Percentiles rank a stretch among this genome's conserved stretches.
Evolutionary conservation across 2,113 vertebrate genomes (phyloP).

Genomic region (Procavia capensis): DNA sequence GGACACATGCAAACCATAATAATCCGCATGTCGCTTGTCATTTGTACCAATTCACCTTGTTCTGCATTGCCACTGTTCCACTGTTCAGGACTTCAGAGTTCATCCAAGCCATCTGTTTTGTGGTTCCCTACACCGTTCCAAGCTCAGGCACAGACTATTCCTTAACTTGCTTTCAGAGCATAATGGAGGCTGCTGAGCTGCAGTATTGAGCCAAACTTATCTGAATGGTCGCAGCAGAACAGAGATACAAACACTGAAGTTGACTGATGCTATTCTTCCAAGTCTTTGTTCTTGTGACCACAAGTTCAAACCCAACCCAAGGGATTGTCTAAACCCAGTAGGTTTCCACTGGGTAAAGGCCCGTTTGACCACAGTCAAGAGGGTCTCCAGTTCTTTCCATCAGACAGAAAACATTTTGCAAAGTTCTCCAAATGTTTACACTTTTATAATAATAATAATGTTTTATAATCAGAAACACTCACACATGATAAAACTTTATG

Average conservation of each 20-base stretch:
- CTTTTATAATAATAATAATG: neutral
- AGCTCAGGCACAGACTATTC: neutral
- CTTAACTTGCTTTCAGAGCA: neutral
- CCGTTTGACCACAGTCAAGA: neutral
- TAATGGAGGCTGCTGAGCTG: neutral
- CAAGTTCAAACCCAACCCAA: neutral
- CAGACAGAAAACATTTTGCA: neutral
- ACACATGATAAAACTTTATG: neutral
- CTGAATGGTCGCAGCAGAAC: neutral
- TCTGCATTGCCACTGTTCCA: neutral
- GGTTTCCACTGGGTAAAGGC: neutral
- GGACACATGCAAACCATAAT: too few relatives aligned
- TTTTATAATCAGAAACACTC: conserved; percentile 15
- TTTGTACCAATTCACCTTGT: neutral
- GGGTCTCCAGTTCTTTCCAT: neutral
- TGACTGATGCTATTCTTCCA: neutral
- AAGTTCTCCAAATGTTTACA: neutral
- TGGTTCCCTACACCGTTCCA: neutral
- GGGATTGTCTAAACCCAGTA: neutral
- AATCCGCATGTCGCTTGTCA: neutral
- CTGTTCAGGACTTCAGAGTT: neutral
- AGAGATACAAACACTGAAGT: neutral
- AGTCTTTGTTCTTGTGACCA: neutral
- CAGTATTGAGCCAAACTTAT: neutral
- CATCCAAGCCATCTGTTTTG: neutral